These are phyloP conservation scores for Solen grandis DNA, from an alignment of 1,140 invertebrate genomes.

Conservation along the genomic window DNA sequence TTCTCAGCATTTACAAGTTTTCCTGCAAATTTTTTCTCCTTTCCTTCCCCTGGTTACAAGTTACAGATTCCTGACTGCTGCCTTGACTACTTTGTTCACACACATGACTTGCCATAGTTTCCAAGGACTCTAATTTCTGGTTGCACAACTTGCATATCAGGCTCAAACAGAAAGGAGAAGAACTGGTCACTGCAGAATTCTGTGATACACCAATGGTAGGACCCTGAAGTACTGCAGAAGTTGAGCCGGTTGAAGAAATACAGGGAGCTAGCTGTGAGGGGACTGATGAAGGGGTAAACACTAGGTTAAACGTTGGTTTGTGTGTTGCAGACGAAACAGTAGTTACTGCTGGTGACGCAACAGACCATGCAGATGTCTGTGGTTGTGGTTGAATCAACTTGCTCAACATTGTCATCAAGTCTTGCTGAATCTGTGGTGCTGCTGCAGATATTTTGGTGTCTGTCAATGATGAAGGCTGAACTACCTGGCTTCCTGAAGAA, in stretches of 20 bases:
- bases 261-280: background rate
- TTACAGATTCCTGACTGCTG: no score
- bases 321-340: background rate
- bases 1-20: no score
- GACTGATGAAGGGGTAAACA: background rate
- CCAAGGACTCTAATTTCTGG: background rate
- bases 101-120: background rate
- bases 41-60: no score
- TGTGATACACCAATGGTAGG: no score
- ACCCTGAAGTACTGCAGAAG: no score
- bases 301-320: background rate
- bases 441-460: background rate
- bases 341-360: background rate
- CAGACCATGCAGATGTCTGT: background rate
- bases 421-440: background rate
- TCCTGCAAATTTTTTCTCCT: no score
- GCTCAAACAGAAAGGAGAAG: background rate
- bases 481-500: no score
- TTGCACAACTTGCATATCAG: background rate
- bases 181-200: no score
- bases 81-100: no score
- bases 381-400: background rate
- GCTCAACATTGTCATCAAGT: background rate
- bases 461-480: no score
- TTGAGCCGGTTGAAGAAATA: background rate